Evolutionary conservation across 1,140 invertebrate species (phyloP).

Genomic region (Euwallacea fornicatus): DNA sequence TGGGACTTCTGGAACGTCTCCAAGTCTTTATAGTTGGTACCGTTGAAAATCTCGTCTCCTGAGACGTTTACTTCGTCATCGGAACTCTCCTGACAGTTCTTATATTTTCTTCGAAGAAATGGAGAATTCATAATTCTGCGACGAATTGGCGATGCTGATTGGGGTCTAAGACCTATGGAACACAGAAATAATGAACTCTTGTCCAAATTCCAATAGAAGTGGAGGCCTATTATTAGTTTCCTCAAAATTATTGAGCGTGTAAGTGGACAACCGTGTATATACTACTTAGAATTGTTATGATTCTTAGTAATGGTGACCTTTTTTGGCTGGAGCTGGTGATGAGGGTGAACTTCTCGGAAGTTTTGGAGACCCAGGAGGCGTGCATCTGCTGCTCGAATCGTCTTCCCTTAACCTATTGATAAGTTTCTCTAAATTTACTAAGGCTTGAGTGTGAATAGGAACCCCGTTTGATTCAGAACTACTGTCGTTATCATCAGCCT

Average conservation of each 20-base stretch:
- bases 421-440: constrained; percentile 60
- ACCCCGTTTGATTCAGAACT: constrained; percentile 44
- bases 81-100: constrained; percentile 81
- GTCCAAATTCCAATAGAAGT: no score
- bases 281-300: no score
- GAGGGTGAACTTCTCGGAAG: constrained; percentile 71
- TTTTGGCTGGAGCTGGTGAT: constrained; percentile 71
- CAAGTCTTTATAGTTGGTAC: constrained; percentile 80
- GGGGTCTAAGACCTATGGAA: constrained; percentile 63
- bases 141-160: constrained; percentile 77
- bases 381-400: constrained; percentile 45
- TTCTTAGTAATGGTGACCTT: constrained; percentile 48
- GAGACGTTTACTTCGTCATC: constrained; percentile 77
- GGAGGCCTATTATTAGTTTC: no score
- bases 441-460: constrained; percentile 58
- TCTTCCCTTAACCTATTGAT: constrained; percentile 59
- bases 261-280: no score
- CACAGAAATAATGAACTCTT: no score
- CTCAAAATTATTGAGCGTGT: no score
- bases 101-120: constrained; percentile 67
- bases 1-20: constrained; percentile 95
- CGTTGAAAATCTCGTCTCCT: constrained; percentile 64
- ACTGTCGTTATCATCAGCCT: not conserved
- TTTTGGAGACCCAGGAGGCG: constrained; percentile 62
- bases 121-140: constrained; percentile 80